Conservation (phyloP, 2,888 invertebrate genomes). For the Papilio demoleus region DNA sequence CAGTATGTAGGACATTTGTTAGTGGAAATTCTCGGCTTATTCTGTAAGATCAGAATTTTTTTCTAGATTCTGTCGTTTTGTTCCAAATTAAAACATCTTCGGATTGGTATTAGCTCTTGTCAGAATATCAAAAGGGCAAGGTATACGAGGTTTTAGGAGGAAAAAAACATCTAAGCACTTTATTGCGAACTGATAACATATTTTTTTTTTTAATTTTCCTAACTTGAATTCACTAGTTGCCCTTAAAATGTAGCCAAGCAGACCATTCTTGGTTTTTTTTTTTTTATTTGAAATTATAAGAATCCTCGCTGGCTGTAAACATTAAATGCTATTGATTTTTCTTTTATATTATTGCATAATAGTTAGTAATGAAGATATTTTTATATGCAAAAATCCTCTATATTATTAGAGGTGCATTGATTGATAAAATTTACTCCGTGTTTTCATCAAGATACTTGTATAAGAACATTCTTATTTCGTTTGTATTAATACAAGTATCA, state of each 20-base stretch:
- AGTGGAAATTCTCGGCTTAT: neutral
- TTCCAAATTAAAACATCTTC: neutral
- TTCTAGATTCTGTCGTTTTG: conserved; percentile 1
- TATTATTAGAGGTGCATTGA: conserved; percentile 35
- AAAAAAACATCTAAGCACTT: no score
- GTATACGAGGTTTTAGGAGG: conserved; percentile 26
- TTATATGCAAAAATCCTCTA: neutral
- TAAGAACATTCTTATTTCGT: neutral
- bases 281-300: neutral
- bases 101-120: neutral
- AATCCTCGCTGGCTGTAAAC: neutral
- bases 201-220: no score
- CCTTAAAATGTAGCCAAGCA: no score
- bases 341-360: conserved; percentile 11
- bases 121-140: no score
- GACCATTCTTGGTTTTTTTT: no score
- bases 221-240: no score
- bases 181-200: no score
- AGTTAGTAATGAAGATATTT: neutral
- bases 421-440: conserved; percentile 27
- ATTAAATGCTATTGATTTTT: no score
- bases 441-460: neutral
- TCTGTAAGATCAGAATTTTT: conserved; percentile 28
- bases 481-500: neutral
- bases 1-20: no score